Conservation (phyloP, 2,888 invertebrate genomes). For the Lydus trimaculatus region DNA sequence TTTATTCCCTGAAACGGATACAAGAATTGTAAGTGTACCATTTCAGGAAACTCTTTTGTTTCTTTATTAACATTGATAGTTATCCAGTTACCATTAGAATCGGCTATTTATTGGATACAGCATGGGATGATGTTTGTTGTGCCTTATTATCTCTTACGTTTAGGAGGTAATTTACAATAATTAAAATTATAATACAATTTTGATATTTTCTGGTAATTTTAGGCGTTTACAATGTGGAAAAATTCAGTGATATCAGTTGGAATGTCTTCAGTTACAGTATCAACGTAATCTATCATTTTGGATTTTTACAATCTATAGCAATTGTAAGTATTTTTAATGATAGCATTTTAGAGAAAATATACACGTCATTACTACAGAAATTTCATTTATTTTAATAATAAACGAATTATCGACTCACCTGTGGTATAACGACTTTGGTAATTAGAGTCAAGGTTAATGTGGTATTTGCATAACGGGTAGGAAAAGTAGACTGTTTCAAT, state of each 20-base stretch:
- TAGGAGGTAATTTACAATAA: slow-evolving; percentile 74
- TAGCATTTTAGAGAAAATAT: no score
- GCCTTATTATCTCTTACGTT: slow-evolving; percentile 88
- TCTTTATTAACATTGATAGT: slow-evolving; percentile 38
- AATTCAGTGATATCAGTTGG: slow-evolving; percentile 80
- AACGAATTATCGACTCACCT: no score
- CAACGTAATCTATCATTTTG: slow-evolving; percentile 84
- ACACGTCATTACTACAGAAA: background rate
- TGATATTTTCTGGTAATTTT: slow-evolving; percentile 49
- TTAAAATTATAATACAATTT: no score
- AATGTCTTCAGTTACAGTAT: slow-evolving; percentile 78
- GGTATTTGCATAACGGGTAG: no score
- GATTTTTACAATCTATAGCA: slow-evolving; percentile 74
- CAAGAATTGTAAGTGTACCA: slow-evolving; percentile 74
- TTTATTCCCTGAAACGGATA: slow-evolving; percentile 93
- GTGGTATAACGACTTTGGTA: no score
- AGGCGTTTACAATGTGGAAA: slow-evolving; percentile 87
- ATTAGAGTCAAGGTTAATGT: background rate
- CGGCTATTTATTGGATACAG: slow-evolving; percentile 93
- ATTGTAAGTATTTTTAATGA: no score
- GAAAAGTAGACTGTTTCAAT: no score
- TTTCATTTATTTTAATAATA: no score
- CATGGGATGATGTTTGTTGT: slow-evolving; percentile 95
- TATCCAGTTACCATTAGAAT: slow-evolving; percentile 91
- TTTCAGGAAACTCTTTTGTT: background rate